Percentiles rank a stretch among this genome's conserved stretches.
Conservation (phyloP, 2,113 vertebrate genomes). For the Rhynchomys soricoides region DNA sequence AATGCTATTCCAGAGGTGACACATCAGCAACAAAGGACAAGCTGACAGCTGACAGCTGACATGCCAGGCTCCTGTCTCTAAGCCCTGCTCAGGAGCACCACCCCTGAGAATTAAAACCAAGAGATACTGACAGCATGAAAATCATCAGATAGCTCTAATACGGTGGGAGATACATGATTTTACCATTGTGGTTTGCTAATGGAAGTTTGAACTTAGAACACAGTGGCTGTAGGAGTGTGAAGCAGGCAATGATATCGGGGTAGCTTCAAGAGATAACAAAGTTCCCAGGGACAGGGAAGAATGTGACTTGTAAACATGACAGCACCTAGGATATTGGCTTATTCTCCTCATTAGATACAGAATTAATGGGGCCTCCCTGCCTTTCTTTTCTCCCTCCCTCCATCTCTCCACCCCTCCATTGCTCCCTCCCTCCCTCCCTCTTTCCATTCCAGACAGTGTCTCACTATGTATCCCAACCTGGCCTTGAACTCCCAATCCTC, state of each 20-base stretch:
- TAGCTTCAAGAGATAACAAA: background rate
- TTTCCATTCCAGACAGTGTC: background rate
- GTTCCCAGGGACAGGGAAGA: background rate
- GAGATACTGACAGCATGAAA: background rate
- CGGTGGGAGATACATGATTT: background rate
- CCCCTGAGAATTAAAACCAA: background rate
- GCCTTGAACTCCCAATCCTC: background rate
- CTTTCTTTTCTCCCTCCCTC: too few species aligned
- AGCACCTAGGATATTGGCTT: background rate
- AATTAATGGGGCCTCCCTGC: background rate
- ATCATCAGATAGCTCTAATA: background rate
- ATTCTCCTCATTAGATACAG: background rate
- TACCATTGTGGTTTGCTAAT: background rate
- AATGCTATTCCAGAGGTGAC: background rate
- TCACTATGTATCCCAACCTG: background rate
- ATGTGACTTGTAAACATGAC: accelerated
- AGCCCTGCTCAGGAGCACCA: background rate
- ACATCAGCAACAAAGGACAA: background rate
- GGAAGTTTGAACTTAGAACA: background rate
- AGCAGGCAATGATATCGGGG: background rate
- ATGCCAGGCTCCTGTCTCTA: background rate
- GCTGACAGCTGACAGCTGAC: background rate
- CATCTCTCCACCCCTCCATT: too few species aligned
- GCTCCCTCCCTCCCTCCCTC: too few species aligned
- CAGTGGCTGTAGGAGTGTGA: background rate